Evolutionary conservation across 2,113 vertebrate genomes (phyloP).

Genomic region (Callospermophilus lateralis): DNA sequence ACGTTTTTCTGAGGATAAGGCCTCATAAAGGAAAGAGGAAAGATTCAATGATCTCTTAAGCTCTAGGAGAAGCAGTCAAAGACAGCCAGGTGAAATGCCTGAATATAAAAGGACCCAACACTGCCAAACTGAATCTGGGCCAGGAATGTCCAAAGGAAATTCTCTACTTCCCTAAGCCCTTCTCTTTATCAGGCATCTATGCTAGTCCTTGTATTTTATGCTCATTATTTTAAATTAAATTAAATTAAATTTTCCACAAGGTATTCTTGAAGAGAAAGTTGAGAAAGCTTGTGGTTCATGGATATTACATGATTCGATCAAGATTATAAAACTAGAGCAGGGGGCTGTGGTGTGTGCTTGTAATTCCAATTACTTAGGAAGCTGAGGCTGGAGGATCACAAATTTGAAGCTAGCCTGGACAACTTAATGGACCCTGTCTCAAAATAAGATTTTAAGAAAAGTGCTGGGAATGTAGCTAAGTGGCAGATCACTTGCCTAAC

Average conservation of each 20-base stretch:
- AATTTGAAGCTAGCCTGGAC: too few relatives aligned
- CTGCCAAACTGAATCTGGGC: background rate
- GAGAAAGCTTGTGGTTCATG: constrained; percentile 6
- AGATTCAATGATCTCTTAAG: background rate
- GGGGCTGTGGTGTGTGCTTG: too few relatives aligned
- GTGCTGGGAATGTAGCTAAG: background rate
- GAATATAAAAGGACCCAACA: background rate
- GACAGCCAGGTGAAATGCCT: background rate
- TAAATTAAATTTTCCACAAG: background rate
- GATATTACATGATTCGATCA: constrained; percentile 43
- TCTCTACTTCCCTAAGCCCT: background rate
- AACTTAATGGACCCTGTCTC: too few relatives aligned
- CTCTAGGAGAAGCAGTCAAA: background rate
- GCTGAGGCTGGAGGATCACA: too few relatives aligned
- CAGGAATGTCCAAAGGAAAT: constrained; percentile 40
- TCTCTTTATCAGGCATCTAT: constrained; percentile 9
- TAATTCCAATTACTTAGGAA: too few relatives aligned
- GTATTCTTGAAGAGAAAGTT: background rate
- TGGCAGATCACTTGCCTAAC: background rate
- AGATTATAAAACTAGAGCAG: background rate
- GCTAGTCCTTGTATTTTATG: background rate
- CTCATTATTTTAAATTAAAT: constrained; percentile 6
- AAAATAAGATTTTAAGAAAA: too few relatives aligned
- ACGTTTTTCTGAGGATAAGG: background rate
- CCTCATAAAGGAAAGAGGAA: background rate